Conservation (phyloP, 2,888 invertebrate genomes). For the Caenorhabditis macrosperma region DNA sequence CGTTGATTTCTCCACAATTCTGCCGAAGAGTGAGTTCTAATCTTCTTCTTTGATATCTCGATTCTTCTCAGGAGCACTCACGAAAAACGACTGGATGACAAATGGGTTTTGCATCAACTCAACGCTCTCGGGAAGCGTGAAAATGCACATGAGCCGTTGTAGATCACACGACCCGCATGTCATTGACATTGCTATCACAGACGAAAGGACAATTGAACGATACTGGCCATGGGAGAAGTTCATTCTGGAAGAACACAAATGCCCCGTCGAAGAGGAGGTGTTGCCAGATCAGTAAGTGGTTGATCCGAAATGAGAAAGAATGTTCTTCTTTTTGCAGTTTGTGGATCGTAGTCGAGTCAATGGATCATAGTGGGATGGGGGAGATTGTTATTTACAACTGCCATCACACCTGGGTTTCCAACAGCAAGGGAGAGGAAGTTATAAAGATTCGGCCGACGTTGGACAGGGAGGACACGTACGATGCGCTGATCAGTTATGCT, state of each 20-base stretch:
- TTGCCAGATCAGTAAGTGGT: conserved; percentile 26
- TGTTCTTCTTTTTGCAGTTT: conserved; percentile 8
- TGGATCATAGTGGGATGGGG: conserved; percentile 10
- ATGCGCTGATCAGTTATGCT: neutral
- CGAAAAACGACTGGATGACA: too few relatives aligned
- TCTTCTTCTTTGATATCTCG: neutral
- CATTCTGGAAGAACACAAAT: neutral
- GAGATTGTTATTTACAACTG: conserved; percentile 26
- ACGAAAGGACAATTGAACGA: neutral
- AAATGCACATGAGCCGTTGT: conserved; percentile 22
- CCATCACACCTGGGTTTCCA: conserved; percentile 2
- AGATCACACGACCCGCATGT: neutral
- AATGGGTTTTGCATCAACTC: conserved; percentile 26
- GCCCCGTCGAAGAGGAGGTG: conserved; percentile 16
- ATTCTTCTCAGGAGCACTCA: too few relatives aligned
- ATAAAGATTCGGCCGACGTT: conserved; percentile 5
- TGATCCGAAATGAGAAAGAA: too few relatives aligned
- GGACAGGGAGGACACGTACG: neutral
- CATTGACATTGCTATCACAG: neutral
- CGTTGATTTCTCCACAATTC: conserved; percentile 33
- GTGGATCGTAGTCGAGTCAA: conserved; percentile 5
- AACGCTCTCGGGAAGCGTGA: conserved; percentile 6
- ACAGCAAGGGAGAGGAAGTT: neutral
- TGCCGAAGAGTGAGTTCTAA: conserved; percentile 16
- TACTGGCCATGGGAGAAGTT: neutral